These are phyloP conservation scores for Cryptops parisi DNA, from an alignment of 2,888 invertebrate species.

Conservation along the genomic window DNA sequence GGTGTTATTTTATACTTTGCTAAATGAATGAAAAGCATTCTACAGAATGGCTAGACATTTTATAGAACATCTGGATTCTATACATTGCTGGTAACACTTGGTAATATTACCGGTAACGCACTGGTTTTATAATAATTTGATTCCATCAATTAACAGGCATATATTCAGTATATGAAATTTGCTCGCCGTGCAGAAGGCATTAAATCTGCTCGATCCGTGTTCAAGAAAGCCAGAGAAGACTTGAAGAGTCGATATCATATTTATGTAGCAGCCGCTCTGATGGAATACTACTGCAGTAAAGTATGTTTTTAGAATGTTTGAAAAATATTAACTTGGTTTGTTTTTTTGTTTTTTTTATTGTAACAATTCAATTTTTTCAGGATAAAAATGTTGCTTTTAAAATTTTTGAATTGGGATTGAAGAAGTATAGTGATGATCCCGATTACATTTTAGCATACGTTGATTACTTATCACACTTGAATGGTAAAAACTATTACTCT, in stretches of 20 bases:
- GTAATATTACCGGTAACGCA: conserved; percentile 8
- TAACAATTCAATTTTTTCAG: conserved; percentile 26
- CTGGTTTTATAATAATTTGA: background rate
- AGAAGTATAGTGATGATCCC: conserved; percentile 88
- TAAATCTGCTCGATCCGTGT: conserved; percentile 84
- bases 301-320: conserved; percentile 23
- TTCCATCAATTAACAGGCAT: conserved; percentile 48
- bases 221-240: conserved; percentile 91
- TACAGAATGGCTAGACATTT: too few relatives aligned
- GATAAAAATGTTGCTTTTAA: conserved; percentile 92
- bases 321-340: too few relatives aligned
- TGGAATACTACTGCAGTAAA: conserved; percentile 99
- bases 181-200: conserved; percentile 94
- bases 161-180: conserved; percentile 99
- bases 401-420: conserved; percentile 93
- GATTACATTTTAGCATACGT: conserved; percentile 93
- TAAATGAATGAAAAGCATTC: too few relatives aligned
- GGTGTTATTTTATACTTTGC: too few relatives aligned
- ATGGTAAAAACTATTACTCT: conserved; percentile 45
- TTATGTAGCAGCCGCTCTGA: conserved; percentile 89
- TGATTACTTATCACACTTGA: conserved; percentile 92
- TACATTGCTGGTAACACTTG: background rate
- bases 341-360: too few relatives aligned
- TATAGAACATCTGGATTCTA: too few relatives aligned
- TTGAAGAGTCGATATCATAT: conserved; percentile 68